Evolutionary conservation across 2,113 vertebrate species (phyloP).

Genomic region (Sapayoa aenigma): DNA sequence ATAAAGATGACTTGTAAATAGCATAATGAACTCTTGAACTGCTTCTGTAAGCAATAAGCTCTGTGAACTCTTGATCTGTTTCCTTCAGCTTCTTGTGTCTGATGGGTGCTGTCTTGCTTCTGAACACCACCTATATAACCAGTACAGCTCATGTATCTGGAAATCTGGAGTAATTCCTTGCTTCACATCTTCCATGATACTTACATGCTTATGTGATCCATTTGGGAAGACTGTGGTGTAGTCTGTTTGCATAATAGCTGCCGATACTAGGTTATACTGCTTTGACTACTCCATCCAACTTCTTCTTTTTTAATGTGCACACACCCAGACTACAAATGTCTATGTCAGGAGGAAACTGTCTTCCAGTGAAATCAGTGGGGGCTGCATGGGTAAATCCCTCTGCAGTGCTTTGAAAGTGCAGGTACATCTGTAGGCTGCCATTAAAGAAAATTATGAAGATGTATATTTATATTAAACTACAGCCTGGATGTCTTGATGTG

Average conservation of each 20-base stretch:
- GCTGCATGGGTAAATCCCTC: neutral
- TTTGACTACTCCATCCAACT: neutral
- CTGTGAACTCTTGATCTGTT: neutral
- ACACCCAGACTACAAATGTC: neutral
- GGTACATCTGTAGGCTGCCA: neutral
- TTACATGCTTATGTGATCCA: neutral
- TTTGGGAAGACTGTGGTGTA: neutral
- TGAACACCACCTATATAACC: neutral
- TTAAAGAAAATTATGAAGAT: neutral
- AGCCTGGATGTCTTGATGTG: slow-evolving; percentile 3
- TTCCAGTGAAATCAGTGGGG: neutral
- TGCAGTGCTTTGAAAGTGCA: slow-evolving; percentile 1
- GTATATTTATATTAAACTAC: neutral
- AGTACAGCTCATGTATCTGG: neutral
- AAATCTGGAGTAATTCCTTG: neutral
- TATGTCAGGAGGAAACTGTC: neutral
- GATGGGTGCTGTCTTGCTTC: neutral
- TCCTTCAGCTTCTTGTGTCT: neutral
- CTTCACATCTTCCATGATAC: neutral
- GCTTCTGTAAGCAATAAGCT: neutral
- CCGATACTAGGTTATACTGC: neutral
- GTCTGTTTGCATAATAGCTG: neutral
- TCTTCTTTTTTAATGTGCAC: neutral
- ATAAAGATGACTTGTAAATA: neutral
- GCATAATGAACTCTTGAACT: neutral